Evolutionary conservation across 2,888 invertebrate genomes (phyloP).

Genomic region (Cheilosia variabilis): DNA sequence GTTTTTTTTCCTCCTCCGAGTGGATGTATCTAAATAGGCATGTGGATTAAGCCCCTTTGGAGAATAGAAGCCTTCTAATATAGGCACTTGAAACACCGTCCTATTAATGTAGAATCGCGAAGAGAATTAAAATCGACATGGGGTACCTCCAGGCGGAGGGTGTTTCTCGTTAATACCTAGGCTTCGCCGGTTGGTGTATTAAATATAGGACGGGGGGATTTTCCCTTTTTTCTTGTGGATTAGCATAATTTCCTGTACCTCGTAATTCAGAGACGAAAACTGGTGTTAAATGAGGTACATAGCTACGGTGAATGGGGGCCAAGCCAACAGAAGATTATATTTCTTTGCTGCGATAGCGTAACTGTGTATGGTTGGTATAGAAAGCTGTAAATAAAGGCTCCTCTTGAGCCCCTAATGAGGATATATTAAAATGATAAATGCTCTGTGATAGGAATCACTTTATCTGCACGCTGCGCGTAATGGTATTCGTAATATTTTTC

Average conservation of each 20-base stretch:
- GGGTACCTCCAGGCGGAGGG: constrained; percentile 5
- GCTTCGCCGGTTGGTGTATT: constrained; percentile 8
- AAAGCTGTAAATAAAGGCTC: constrained; percentile 24
- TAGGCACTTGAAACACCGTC: constrained; percentile 4
- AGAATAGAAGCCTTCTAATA: not conserved
- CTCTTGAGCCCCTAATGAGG: constrained; percentile 59
- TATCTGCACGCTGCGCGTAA: constrained; percentile 40
- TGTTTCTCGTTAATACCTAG: not conserved
- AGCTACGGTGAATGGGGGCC: constrained; percentile 17
- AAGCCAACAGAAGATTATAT: constrained; percentile 1
- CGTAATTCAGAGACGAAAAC: constrained; percentile 36
- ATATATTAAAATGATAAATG: constrained; percentile 65
- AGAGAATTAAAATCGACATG: constrained; percentile 57
- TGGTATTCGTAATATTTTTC: constrained; percentile 36
- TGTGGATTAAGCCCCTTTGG: constrained; percentile 11
- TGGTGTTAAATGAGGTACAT: constrained; percentile 48
- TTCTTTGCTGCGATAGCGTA: constrained; percentile 12
- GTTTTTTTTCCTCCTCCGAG: not conserved
- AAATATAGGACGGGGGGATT: constrained; percentile 30
- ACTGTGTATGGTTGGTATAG: not conserved
- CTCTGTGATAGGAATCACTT: constrained; percentile 55
- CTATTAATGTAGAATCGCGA: constrained; percentile 10
- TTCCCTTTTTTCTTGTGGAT: constrained; percentile 23
- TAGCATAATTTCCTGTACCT: constrained; percentile 61
- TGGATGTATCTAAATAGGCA: constrained; percentile 4